These are phyloP conservation scores for Nebria salina DNA, from an alignment of 2,888 invertebrate genomes.

Conservation along the genomic window DNA sequence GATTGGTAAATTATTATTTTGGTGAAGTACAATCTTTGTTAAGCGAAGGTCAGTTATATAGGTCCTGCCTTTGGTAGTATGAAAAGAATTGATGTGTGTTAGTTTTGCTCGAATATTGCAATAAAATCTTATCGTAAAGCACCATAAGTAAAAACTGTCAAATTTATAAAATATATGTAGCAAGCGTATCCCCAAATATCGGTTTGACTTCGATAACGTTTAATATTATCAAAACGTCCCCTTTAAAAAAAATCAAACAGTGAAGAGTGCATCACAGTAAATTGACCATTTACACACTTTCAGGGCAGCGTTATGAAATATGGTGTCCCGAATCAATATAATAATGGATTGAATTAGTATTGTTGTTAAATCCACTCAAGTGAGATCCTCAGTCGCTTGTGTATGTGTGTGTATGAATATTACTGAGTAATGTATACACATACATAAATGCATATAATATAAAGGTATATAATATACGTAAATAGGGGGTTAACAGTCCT, in stretches of 20 bases:
- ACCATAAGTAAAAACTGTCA: no score
- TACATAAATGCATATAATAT: constrained; percentile 6
- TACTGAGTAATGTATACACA: neutral
- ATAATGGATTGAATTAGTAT: constrained; percentile 37
- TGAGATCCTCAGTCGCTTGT: constrained; percentile 12
- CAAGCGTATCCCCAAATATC: neutral
- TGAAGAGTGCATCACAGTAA: constrained; percentile 26
- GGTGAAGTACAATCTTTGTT: no score
- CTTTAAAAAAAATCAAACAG: neutral
- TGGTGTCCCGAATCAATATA: constrained; percentile 37
- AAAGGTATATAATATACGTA: constrained; percentile 34
- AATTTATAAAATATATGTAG: no score
- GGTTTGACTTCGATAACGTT: constrained; percentile 1
- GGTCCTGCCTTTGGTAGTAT: no score
- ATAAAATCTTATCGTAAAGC: no score
- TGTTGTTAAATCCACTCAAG: constrained; percentile 33
- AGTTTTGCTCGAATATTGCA: no score
- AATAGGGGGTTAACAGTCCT: constrained; percentile 18
- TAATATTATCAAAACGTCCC: neutral
- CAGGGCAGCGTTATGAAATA: constrained; percentile 33
- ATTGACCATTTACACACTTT: constrained; percentile 35
- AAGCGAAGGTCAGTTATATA: no score
- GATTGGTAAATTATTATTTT: no score
- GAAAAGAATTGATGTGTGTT: no score
- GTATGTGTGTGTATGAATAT: neutral